These are phyloP conservation scores for Drosophila pectinifera DNA, from an alignment of 1,140 invertebrate species.

Conservation along the genomic window DNA sequence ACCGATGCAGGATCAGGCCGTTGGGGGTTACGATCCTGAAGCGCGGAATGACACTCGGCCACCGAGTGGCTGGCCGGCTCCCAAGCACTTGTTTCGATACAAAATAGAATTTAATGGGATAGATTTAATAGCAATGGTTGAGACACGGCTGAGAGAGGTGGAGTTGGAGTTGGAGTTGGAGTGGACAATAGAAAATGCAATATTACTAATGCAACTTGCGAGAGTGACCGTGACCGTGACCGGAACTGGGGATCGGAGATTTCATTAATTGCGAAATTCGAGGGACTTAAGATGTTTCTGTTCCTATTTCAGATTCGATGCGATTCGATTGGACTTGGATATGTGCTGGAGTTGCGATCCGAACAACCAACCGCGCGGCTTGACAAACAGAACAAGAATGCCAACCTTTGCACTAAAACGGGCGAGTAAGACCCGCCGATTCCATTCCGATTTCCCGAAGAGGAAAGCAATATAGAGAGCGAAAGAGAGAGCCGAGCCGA, in stretches of 20 bases:
- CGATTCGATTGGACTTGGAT: constrained; percentile 10
- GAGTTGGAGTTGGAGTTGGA: constrained; percentile 8
- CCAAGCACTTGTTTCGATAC: constrained; percentile 78
- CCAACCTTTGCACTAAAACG: constrained; percentile 72
- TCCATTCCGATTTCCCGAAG: constrained; percentile 32
- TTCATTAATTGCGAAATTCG: constrained; percentile 20
- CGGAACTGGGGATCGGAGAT: constrained; percentile 30
- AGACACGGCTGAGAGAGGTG: constrained; percentile 40
- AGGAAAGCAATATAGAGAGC: constrained; percentile 6
- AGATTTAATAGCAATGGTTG: constrained; percentile 74
- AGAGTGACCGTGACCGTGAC: constrained; percentile 50
- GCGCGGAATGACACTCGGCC: constrained; percentile 50
- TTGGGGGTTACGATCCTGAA: constrained; percentile 29
- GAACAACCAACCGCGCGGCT: constrained; percentile 77
- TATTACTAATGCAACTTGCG: constrained; percentile 80
- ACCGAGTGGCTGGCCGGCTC: constrained; percentile 45
- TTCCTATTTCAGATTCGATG: constrained; percentile 16
- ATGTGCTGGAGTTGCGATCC: constrained; percentile 52
- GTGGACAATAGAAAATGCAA: constrained; percentile 72
- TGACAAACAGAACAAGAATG: constrained; percentile 84
- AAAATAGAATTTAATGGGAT: constrained; percentile 73
- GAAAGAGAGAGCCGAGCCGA: constrained; percentile 18
- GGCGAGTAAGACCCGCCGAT: constrained; percentile 67
- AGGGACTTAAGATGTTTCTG: constrained; percentile 12
- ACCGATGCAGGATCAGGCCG: constrained; percentile 44